phyloP scores from a whole-genome alignment of 1,140 invertebrate genomes.

The Microplitis mediator region DNA sequence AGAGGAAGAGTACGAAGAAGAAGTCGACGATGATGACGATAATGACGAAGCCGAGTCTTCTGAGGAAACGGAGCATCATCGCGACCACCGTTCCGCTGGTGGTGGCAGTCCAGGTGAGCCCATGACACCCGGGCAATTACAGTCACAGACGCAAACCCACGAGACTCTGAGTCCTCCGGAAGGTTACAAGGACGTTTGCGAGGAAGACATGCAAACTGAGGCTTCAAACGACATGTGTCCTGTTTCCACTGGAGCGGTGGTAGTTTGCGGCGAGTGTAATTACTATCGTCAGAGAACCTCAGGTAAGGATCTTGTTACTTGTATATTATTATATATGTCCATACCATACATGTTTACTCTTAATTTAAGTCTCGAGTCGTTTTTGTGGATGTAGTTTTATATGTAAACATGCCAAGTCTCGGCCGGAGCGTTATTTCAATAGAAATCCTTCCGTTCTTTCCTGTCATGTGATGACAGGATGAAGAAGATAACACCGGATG shows the following conservation, averaged over 20 bases:
- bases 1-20: slow-evolving; percentile 64
- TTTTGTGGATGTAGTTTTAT: background rate
- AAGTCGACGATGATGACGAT: slow-evolving; percentile 41
- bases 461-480: no score
- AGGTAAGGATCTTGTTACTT: slow-evolving; percentile 46
- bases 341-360: background rate
- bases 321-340: no score
- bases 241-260: slow-evolving; percentile 23
- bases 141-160: slow-evolving; percentile 55
- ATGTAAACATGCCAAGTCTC: background rate
- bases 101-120: background rate
- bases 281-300: slow-evolving; percentile 41
- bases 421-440: no score
- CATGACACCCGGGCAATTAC: background rate
- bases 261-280: slow-evolving; percentile 46
- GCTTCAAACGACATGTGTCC: slow-evolving; percentile 32
- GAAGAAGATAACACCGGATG: no score
- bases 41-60: slow-evolving; percentile 61
- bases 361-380: background rate
- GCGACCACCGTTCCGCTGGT: slow-evolving; percentile 42
- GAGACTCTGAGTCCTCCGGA: slow-evolving; percentile 85
- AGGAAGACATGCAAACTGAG: slow-evolving; percentile 42
- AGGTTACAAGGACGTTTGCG: slow-evolving; percentile 78
- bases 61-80: slow-evolving; percentile 55
- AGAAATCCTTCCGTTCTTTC: no score